Evolutionary conservation across 2,113 vertebrate genomes (phyloP).

Genomic region (Nothoprocta pentlandii): DNA sequence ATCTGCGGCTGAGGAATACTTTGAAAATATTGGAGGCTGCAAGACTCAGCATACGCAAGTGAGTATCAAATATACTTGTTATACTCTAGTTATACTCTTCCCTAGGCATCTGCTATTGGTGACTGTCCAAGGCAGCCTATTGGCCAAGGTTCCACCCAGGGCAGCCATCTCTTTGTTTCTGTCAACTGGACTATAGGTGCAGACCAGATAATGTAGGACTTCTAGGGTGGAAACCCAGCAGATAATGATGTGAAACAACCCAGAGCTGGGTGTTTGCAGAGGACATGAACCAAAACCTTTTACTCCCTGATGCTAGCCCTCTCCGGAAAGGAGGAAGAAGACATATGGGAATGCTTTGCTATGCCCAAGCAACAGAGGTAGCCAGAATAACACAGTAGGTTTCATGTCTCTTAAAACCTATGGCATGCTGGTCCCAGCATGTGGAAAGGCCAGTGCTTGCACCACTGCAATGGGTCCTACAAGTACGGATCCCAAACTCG

Average conservation of each 20-base stretch:
- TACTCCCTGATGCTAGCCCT: not conserved
- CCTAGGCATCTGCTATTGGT: not conserved
- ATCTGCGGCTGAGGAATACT: not conserved
- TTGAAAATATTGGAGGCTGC: not conserved
- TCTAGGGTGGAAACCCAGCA: fast-evolving
- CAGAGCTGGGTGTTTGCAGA: fast-evolving
- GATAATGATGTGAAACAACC: not conserved
- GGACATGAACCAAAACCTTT: fast-evolving
- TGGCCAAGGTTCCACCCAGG: not conserved
- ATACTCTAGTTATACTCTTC: not conserved
- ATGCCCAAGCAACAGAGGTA: not conserved
- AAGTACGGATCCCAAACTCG: not conserved
- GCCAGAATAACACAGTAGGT: not conserved
- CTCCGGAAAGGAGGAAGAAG: not conserved
- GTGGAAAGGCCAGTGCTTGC: not conserved
- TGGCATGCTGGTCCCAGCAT: fast-evolving
- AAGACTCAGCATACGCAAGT: not conserved
- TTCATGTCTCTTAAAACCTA: not conserved
- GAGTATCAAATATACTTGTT: not conserved
- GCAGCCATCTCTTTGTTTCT: not conserved
- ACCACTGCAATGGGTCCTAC: not conserved
- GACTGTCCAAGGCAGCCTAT: not conserved
- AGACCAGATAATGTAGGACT: not conserved
- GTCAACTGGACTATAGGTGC: not conserved
- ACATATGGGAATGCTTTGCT: not conserved